Conservation (phyloP, 2,888 invertebrate genomes). For the Amiota communis region DNA sequence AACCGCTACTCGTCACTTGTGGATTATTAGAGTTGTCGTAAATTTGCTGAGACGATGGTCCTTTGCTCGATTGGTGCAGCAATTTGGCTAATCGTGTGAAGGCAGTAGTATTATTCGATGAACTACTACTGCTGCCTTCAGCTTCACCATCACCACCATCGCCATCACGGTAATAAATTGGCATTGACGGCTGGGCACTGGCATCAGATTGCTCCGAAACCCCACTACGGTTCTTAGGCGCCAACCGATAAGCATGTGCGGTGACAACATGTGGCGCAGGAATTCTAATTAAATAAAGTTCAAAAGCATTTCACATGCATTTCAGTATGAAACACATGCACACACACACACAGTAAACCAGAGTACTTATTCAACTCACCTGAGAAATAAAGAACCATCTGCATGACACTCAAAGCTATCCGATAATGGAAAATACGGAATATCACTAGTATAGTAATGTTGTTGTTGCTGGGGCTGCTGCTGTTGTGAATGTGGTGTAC, state of each 20-base stretch:
- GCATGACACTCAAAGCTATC: slow-evolving; percentile 75
- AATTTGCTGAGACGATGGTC: slow-evolving; percentile 40
- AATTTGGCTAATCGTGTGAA: slow-evolving; percentile 68
- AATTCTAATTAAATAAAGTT: slow-evolving; percentile 58
- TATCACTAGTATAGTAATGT: slow-evolving; percentile 50
- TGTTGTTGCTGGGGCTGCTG: slow-evolving; percentile 38
- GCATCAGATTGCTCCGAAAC: slow-evolving; percentile 47
- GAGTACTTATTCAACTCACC: slow-evolving; percentile 72
- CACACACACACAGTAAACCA: no score
- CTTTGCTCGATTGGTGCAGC: slow-evolving; percentile 63
- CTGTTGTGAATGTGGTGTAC: slow-evolving; percentile 56
- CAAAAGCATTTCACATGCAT: slow-evolving; percentile 1
- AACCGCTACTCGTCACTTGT: slow-evolving; percentile 29
- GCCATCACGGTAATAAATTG: slow-evolving; percentile 24
- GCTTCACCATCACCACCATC: slow-evolving; percentile 28
- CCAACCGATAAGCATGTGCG: slow-evolving; percentile 75
- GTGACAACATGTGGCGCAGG: slow-evolving; percentile 77
- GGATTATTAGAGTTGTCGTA: slow-evolving; percentile 11
- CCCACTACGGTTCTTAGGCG: slow-evolving; percentile 32
- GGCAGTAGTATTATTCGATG: slow-evolving; percentile 50
- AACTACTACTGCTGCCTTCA: slow-evolving; percentile 36
- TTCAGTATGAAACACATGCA: not conserved
- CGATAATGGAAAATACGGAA: slow-evolving; percentile 62
- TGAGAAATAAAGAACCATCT: slow-evolving; percentile 78
- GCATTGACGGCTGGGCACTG: slow-evolving; percentile 7